phyloP scores from a whole-genome alignment of 2,113 vertebrate species.

The Oryctolagus cuniculus region mOryCun1.1 NC_091449.1:63710001-63710500 shows the following conservation, averaged over 20 bases:
- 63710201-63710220: conserved; percentile 82
- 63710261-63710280: conserved; percentile 69
- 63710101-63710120: neutral
- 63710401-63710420: neutral
- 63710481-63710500: too few species aligned
- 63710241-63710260: conserved; percentile 81
- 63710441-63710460: neutral
- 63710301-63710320: neutral
- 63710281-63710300: conserved; percentile 52
- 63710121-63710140: conserved; percentile 21
- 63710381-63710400: neutral
- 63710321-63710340: neutral
- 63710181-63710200: conserved; percentile 77
- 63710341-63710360: fast-evolving
- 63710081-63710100: neutral
- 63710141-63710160: conserved; percentile 74
- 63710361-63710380: too few species aligned
- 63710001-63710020: fast-evolving
- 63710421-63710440: fast-evolving
- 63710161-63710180: conserved; percentile 70
- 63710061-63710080: neutral
- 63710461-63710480: too few species aligned
- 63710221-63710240: conserved; percentile 80
- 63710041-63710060: fast-evolving
- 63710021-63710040: neutral